These are phyloP conservation scores for Nasonia giraulti DNA, from an alignment of 1,140 invertebrate species.

Conservation along the genomic window DNA sequence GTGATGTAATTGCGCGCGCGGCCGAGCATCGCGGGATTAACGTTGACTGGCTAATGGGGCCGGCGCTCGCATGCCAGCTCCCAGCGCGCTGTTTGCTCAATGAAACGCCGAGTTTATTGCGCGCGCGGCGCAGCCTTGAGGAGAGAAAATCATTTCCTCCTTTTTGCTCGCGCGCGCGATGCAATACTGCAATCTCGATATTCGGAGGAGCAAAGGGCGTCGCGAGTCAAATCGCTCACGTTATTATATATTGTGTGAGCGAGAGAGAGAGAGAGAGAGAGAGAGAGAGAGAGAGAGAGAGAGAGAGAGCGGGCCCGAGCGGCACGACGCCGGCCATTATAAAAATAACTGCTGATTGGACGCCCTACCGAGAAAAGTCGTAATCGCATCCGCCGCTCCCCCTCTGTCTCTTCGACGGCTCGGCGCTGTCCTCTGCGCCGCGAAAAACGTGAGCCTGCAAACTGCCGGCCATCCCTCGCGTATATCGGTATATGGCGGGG, in stretches of 20 bases:
- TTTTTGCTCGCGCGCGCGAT: slow-evolving; percentile 6
- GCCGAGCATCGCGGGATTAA: background rate
- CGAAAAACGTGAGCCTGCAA: no score
- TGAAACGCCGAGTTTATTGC: slow-evolving; percentile 19
- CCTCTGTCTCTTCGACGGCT: slow-evolving; percentile 29
- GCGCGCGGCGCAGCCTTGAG: background rate
- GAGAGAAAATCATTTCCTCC: slow-evolving; percentile 26
- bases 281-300: no score
- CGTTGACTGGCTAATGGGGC: slow-evolving; percentile 31
- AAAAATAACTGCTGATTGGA: slow-evolving; percentile 76
- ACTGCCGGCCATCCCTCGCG: no score
- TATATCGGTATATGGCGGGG: background rate
- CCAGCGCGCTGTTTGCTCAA: slow-evolving; percentile 10
- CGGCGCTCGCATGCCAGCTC: background rate
- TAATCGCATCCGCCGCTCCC: slow-evolving; percentile 68
- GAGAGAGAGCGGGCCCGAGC: slow-evolving; percentile 52
- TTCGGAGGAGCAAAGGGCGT: slow-evolving; percentile 19
- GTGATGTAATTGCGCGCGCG: slow-evolving; percentile 4
- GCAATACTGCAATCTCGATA: background rate
- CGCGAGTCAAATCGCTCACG: slow-evolving; percentile 2
- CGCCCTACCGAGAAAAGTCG: slow-evolving; percentile 75
- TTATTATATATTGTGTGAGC: slow-evolving; percentile 8
- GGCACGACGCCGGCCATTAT: no score
- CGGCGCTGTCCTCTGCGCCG: background rate
- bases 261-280: background rate